These are phyloP conservation scores for Pogonomyrmex barbatus DNA, from an alignment of 1,140 invertebrate species.

Conservation along the genomic window DNA sequence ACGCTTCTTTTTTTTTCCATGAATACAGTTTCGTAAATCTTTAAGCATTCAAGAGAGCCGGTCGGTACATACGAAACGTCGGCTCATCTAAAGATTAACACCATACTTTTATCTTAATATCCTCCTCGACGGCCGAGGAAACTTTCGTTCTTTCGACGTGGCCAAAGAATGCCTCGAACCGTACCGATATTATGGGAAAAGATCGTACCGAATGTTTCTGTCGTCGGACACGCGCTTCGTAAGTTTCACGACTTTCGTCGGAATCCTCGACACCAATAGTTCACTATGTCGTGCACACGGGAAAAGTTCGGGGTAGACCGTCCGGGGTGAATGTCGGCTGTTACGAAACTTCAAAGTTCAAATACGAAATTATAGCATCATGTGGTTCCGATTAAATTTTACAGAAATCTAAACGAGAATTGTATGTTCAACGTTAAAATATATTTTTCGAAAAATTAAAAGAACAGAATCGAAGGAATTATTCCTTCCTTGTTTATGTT, in stretches of 20 bases:
- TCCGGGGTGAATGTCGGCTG: slow-evolving; percentile 19
- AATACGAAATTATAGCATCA: slow-evolving; percentile 31
- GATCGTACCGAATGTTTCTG: background rate
- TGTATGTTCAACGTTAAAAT: background rate
- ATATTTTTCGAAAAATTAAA: slow-evolving; percentile 9
- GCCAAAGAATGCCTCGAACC: background rate
- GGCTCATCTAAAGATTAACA: background rate
- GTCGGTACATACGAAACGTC: background rate
- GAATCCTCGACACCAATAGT: slow-evolving; percentile 42
- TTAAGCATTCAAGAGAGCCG: slow-evolving; percentile 2
- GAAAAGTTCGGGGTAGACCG: slow-evolving; percentile 39
- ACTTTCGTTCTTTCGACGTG: background rate
- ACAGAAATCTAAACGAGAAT: slow-evolving; percentile 11
- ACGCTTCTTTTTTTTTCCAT: background rate
- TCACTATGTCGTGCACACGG: background rate
- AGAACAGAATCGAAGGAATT: no score
- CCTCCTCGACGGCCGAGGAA: background rate
- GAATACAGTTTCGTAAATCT: slow-evolving; percentile 33
- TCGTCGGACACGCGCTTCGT: background rate
- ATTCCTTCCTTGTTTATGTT: background rate
- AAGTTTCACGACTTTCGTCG: slow-evolving; percentile 38
- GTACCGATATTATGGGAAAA: background rate
- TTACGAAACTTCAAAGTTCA: slow-evolving; percentile 38
- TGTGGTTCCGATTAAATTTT: slow-evolving; percentile 25
- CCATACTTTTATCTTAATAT: background rate